Base-by-base conservation (phyloP, 1,140 invertebrate species). In the Pseudomyrmex dendroicus region DNA sequence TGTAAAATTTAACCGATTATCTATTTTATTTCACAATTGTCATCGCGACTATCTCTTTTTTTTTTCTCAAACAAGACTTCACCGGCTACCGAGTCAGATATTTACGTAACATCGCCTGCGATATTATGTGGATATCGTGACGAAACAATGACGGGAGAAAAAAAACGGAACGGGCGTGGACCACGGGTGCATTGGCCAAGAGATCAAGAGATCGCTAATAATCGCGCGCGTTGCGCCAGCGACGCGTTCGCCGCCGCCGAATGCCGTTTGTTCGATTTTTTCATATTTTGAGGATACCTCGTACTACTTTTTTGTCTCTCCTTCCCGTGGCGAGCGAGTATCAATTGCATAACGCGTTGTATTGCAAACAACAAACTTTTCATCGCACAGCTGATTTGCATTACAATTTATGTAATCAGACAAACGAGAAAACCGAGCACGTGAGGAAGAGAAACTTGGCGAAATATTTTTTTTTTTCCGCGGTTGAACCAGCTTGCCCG, bases 171-270 rank as follows among this genome's bases (percentile, higher is more conserved):
- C 35, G 59, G 50, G 25, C 66, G 66, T 57, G 73, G n/a, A 57
- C 50, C 64, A 20, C 22, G 56, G 22, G 35, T 35, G 35, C 3
- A 50, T 87, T 77, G 80, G 72, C 73, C 54, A 83, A 86, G 61
- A 50, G 56, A 84, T 86, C 84, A 62, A 25, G 66, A 78, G 82
- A 86, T 76, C 66, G 72, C 57, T 46, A 57, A 59, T 85, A 22
- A 86, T 82, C 83, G 61, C 56, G 57, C 56, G 50, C 20, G 74
- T 86, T 86, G 63, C 63, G 22, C 50, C 84, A 82, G 82, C 44
- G 15, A 22, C 54, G 48, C 35, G 35, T 35, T 35, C 5, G 35
- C 35, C 35, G 15, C 22, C 59, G 25, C 63, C 0, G 20, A 46
- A 59, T 59, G 56, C 57, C 59, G 46, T 62, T 48, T 10, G 10